Evolutionary conservation across 2,888 invertebrate species (phyloP), one percentile per base, ranked within the genome.

Genomic region (Rapana venosa): DNA sequence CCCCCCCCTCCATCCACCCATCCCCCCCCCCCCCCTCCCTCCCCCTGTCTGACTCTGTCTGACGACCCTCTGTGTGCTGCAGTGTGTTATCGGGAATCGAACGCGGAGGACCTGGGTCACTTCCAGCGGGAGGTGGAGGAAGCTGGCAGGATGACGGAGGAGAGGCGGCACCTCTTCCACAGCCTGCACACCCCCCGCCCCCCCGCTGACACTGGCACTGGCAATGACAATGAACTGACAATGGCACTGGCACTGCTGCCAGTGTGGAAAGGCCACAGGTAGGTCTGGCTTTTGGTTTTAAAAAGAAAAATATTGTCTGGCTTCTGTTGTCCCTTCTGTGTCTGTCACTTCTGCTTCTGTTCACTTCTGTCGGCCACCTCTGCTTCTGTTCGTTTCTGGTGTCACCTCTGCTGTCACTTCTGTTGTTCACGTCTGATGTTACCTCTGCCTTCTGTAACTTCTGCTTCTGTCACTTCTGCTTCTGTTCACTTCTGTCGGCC

Each of bases 51-150:
- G n/a, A 32, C 32, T 79, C 20, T 66, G n/a, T n/a, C n/a, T n/a
- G n/a, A n/a, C n/a, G n/a, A n/a, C n/a, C n/a, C n/a, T n/a, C n/a
- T 26, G 26, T 26, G 26, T 74, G 13, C 36, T 90, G 11, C 92
- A 94, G 95, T 95, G 32, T 95, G 95, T 90, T 95, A 95, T 90
- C 92, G 93, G 2, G 94, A 94, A 87, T 47, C 8, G 0, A 90
- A 92, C 35, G 92, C 92, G 11, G 93, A 92, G 35, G 94, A 94
- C 91, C 90, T 95, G 35, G 93, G 94, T 32, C 93, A 93, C 13
- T 95, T 94, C 91, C 91, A 93, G 74, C 93, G 93, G 66, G 95
- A 95, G 89, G 92, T 95, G 30, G 92, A 92, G 90, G 91, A 92
- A 58, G 93, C 93, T 79, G 95, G 95, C 0, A 89, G 93, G n/a